Conservation (phyloP, 1,140 invertebrate species). For the Euura lappo region DNA sequence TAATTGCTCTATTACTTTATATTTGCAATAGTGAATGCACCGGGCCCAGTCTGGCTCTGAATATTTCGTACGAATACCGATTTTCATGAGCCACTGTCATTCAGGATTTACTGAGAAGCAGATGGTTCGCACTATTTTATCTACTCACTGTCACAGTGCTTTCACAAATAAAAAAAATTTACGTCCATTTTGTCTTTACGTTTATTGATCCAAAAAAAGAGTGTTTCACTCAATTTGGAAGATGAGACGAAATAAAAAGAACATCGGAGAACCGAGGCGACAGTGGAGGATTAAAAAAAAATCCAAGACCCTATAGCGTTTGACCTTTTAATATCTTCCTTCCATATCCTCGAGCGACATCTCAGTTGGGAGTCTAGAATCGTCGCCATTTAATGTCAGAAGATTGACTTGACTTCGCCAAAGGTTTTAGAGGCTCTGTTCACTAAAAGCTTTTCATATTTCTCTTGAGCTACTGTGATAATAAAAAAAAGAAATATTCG, state of each 20-base stretch:
- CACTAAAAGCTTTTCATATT: no score
- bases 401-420: neutral
- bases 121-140: neutral
- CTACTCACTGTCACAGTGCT: neutral
- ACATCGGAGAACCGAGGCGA: no score
- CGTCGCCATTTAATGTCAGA: neutral
- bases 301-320: neutral
- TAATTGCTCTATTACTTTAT: constrained; percentile 6
- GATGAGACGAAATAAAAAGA: no score
- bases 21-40: neutral
- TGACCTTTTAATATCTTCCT: neutral
- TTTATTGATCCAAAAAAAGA: neutral
- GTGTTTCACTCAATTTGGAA: no score
- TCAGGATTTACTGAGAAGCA: neutral
- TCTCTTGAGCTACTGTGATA: no score
- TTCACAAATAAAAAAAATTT: neutral
- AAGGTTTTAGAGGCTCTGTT: neutral
- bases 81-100: neutral
- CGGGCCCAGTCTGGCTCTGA: neutral
- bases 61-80: neutral
- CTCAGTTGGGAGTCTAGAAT: neutral
- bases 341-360: neutral
- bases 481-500: no score
- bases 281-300: no score
- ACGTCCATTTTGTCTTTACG: neutral